Percentiles rank a stretch among this genome's conserved stretches.
Evolutionary conservation across 2,797 vertebrate genomes (phyloP).

Genomic region (Meda fulgida): DNA sequence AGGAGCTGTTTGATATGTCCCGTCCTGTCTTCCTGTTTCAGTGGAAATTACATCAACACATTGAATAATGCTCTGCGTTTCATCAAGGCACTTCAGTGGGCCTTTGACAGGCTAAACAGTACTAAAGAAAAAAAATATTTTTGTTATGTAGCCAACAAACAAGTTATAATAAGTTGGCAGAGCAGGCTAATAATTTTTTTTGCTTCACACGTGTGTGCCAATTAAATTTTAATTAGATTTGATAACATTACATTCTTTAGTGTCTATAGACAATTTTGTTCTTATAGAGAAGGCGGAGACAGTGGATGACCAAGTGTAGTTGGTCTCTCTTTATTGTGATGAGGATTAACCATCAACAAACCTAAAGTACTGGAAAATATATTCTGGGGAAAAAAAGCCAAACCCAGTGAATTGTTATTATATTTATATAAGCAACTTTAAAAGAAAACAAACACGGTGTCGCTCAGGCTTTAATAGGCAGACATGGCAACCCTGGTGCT

Average conservation of each 20-base stretch:
- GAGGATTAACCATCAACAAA: neutral
- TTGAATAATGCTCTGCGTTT: no score
- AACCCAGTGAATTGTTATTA: neutral
- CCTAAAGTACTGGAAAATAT: neutral
- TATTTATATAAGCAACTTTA: neutral
- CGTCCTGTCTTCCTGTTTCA: no score
- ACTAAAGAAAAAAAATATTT: neutral
- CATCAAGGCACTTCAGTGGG: neutral
- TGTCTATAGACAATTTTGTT: neutral
- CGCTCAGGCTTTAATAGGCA: neutral
- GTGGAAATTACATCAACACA: no score
- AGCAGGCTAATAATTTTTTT: neutral
- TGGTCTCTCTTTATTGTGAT: neutral
- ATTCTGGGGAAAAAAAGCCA: neutral
- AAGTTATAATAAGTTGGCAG: neutral
- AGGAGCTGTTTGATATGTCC: no score
- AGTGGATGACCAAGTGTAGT: neutral
- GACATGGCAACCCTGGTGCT: conserved; percentile 66
- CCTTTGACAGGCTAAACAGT: neutral
- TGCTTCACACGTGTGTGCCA: neutral
- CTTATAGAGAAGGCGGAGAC: neutral
- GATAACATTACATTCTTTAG: neutral
- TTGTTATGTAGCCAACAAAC: neutral
- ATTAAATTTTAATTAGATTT: neutral
- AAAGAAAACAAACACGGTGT: neutral